Conservation (phyloP, 2,113 vertebrate genomes). For the Lophotis ruficrista region DNA sequence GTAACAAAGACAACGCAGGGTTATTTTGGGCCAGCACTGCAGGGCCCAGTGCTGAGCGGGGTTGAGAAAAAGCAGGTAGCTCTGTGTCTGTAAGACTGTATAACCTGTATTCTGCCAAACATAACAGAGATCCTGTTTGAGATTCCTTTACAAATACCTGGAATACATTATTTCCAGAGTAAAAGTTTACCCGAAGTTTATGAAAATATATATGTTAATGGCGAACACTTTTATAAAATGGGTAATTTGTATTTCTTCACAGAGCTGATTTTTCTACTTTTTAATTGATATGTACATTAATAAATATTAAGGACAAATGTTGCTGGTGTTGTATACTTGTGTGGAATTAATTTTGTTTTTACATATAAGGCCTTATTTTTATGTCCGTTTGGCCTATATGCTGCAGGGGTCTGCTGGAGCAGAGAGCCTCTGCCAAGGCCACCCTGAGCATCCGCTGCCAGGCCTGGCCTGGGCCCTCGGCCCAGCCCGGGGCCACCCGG, state of each 20-base stretch:
- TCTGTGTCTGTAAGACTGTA: rapidly evolving
- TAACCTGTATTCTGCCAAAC: background rate
- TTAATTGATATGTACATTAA: background rate
- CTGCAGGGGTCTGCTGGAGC: no score
- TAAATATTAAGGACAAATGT: background rate
- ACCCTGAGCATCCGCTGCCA: background rate
- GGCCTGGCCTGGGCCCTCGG: background rate
- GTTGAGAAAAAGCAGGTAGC: background rate
- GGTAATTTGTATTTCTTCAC: background rate
- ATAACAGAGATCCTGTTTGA: background rate
- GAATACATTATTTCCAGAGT: background rate
- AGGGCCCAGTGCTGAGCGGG: background rate
- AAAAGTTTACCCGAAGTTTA: background rate
- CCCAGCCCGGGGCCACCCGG: no score
- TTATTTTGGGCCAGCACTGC: background rate
- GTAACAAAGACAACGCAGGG: background rate
- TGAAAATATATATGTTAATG: background rate
- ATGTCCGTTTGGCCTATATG: background rate
- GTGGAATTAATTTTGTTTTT: background rate
- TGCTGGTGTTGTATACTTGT: background rate
- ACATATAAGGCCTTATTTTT: background rate
- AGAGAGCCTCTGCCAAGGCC: background rate
- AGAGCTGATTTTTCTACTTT: background rate
- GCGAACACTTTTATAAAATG: no score
- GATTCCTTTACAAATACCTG: background rate